Conservation (phyloP, 2,797 vertebrate species). For the Poeciliopsis presidionis region DNA sequence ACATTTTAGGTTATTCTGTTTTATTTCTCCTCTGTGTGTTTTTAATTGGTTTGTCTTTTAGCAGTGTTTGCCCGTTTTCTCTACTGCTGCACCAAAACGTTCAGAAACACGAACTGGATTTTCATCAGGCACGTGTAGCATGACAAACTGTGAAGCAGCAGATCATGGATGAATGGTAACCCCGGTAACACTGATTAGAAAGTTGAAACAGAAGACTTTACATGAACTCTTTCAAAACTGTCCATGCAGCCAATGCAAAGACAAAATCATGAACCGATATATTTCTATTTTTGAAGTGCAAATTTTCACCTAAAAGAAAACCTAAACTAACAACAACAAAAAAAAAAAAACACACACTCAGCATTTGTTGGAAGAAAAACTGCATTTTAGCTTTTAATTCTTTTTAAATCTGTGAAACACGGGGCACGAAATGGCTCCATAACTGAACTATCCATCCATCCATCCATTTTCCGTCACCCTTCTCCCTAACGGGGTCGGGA, state of each 20-base stretch:
- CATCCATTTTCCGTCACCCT: too few relatives aligned
- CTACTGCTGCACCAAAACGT: neutral
- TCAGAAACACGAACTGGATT: neutral
- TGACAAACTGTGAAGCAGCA: neutral
- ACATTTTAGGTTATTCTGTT: neutral
- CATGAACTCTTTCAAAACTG: neutral
- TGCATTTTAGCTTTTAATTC: neutral
- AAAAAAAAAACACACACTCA: neutral
- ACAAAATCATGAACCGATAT: neutral
- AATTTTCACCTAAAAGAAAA: too few relatives aligned
- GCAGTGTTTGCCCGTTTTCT: neutral
- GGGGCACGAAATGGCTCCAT: too few relatives aligned
- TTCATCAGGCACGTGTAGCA: neutral
- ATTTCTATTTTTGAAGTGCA: too few relatives aligned
- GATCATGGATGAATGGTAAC: neutral
- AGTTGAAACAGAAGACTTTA: neutral
- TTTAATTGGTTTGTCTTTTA: neutral
- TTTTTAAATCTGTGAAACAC: neutral
- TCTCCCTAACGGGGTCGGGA: too few relatives aligned
- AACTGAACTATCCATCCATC: too few relatives aligned
- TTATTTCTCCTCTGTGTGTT: neutral
- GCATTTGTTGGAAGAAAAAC: neutral
- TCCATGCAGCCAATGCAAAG: neutral
- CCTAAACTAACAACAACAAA: too few relatives aligned
- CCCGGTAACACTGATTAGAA: neutral